Evolutionary conservation across 2,113 vertebrate genomes (phyloP), one percentile per base, ranked within the genome.

Genomic region (Phrynosoma blainvillii): DNA sequence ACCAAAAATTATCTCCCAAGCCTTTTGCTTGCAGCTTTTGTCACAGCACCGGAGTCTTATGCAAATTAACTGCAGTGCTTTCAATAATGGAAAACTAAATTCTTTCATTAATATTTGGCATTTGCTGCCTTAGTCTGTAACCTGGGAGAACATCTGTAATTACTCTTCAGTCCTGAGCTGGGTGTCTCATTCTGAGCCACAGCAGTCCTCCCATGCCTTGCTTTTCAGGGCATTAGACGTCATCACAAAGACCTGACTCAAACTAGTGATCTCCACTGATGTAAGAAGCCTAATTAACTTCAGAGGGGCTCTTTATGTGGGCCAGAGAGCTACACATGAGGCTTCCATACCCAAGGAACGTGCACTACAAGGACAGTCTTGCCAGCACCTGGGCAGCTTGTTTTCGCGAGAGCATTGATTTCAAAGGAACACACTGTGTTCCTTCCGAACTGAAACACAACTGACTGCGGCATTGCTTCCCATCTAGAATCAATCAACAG

Each of bases 381-480:
- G 62, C 87, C n/a, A 52, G 6, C 1, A 21, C 4, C 62, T 87
- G 70, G 54, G n/a, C 18, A 0, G 84, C 79, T 76, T 82, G 84
- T 42, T 5, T 36, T 52, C 87, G 59, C 54, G 59, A 89, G 94
- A 77, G 84, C 92, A 92, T 13, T 89, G 90, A 89, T 89, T 92
- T 91, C 54, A 91, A 87, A 84, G 25, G 52, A 78, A 86, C 47
- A n/a, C 6, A 74, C 2, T 0, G 59, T 90, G 84, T 91, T 40
- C 42, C 84, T 90, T 85, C 4, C 23, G 79, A 91, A 54, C 54
- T 4, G 66, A 89, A 47, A 18, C 0, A 13, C 84, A 66, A 71
- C 65, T 0, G 7, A 79, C 89, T 86, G 52, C 13, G 59, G 80
- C 83, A 86, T 89, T 23, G 86, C 88, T 0, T 0, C 82, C 56